Base-by-base conservation (phyloP, 2,888 invertebrate species). In the Macrosoma leucophasiata region DNA sequence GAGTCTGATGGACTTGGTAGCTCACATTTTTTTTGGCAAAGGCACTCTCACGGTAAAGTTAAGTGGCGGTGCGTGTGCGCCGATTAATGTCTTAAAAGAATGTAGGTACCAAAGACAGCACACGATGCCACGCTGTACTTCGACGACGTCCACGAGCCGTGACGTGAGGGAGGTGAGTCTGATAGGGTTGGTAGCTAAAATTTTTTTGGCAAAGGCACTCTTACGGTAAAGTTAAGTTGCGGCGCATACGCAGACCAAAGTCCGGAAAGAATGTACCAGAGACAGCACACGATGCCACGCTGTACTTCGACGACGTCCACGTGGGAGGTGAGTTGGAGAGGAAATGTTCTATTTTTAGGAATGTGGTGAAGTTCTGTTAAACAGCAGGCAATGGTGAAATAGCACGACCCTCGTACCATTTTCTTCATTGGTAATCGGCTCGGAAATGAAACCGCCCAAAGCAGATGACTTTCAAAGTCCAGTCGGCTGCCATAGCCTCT, bases 101-200 rank as follows among this genome's bases (percentile, higher is more conserved):
- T 2, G 11, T 46, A 33, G 3, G 63, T 53, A 2, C 33, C 89
- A 1, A 91, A 91, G 48, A 72, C 86, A 6, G 91, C 91, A 1
- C 87, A 87, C 52, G 91, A 91, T 46, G 91, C 88, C 20, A 86
- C 88, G 38, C 88, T 89, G 52, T 91, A 91, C 78, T 91, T 91
- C 59, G 90, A 91, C 60, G 91, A 91, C 59, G 86, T 90, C 43
- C 74, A 82, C 36, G 86, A 87, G 51, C 86, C 86, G 8, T 86
- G 86, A 72, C 41, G 33, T 7, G 54, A 58, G 20, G 44, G 50
- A 47, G 76, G 76, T 78, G 13, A 3, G 17, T 11, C 6, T 14
- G 15, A n/a, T n/a, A n/a, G n/a, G n/a, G n/a, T n/a, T n/a, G n/a
- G n/a, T n/a, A n/a, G n/a, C n/a, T n/a, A n/a, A n/a, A n/a, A n/a